phyloP scores from a whole-genome alignment of 2,888 invertebrate species.

The Boloria euphrosyne region DNA sequence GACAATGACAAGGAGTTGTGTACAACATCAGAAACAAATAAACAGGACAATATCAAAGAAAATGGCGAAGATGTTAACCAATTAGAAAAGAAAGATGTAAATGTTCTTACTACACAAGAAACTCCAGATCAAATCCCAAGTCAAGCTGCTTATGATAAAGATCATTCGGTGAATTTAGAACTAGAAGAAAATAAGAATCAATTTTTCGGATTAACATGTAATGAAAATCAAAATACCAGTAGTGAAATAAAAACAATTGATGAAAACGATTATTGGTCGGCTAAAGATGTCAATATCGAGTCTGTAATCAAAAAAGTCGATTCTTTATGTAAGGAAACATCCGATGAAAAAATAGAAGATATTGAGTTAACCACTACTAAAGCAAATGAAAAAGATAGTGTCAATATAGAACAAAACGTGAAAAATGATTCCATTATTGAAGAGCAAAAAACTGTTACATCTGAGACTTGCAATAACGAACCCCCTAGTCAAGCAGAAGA shows the following conservation, averaged over 20 bases:
- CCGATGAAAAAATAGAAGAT: constrained; percentile 49
- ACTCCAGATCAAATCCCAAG: constrained; percentile 10
- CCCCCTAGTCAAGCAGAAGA: constrained; percentile 40
- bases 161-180: constrained; percentile 17
- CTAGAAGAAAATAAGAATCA: constrained; percentile 47
- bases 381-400: constrained; percentile 19
- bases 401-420: constrained; percentile 11
- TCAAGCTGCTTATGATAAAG: constrained; percentile 17
- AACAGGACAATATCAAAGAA: constrained; percentile 22
- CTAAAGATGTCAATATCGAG: constrained; percentile 90
- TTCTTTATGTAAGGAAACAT: constrained; percentile 81
- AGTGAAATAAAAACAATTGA: constrained; percentile 81
- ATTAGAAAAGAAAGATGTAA: constrained; percentile 14
- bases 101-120: background rate
- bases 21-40: constrained; percentile 1
- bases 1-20: constrained; percentile 24
- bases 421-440: constrained; percentile 16
- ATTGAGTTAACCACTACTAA: constrained; percentile 10
- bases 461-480: constrained; percentile 25
- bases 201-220: constrained; percentile 34
- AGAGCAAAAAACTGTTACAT: constrained; percentile 18
- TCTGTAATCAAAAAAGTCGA: constrained; percentile 91
- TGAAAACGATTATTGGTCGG: constrained; percentile 89
- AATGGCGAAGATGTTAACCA: constrained; percentile 12
- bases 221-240: constrained; percentile 38